Percentiles rank a stretch among this genome's conserved stretches.
These are phyloP conservation scores for Andrena haemorrhoa DNA, from an alignment of 2,888 invertebrate genomes.

Conservation along the genomic window DNA sequence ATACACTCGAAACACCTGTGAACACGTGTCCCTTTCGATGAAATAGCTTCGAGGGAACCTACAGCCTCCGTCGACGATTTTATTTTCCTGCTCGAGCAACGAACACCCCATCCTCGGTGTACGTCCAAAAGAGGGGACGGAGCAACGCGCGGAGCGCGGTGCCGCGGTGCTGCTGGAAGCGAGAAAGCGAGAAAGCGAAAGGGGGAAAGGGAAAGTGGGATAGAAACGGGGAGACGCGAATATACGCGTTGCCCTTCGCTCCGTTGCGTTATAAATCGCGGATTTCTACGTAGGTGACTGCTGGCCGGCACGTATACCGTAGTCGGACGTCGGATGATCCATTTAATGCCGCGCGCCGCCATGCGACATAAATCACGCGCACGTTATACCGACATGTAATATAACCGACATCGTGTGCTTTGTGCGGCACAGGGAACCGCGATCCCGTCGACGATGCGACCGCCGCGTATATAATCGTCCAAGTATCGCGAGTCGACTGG, in stretches of 20 bases:
- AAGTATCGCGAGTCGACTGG: neutral
- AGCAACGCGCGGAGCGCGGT: slow-evolving; percentile 1
- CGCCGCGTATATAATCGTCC: slow-evolving; percentile 31
- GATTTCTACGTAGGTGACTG: slow-evolving; percentile 75
- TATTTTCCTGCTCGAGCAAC: neutral
- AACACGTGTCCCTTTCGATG: slow-evolving; percentile 12
- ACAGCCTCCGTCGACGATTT: neutral
- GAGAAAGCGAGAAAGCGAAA: slow-evolving; percentile 48
- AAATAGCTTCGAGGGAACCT: neutral
- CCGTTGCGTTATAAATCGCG: slow-evolving; percentile 76
- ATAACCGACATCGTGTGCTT: slow-evolving; percentile 74
- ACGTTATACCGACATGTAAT: slow-evolving; percentile 77
- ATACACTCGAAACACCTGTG: neutral
- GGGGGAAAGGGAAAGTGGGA: slow-evolving; percentile 52
- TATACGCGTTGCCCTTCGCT: slow-evolving; percentile 67
- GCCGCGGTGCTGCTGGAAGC: slow-evolving; percentile 32
- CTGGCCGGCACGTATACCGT: slow-evolving; percentile 69
- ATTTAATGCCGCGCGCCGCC: slow-evolving; percentile 75
- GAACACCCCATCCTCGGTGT: neutral
- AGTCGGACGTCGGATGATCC: slow-evolving; percentile 75
- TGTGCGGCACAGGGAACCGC: slow-evolving; percentile 56
- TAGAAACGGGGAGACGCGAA: slow-evolving; percentile 50
- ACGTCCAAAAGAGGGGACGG: neutral
- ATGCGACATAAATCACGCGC: slow-evolving; percentile 74
- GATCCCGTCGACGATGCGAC: slow-evolving; percentile 28